Base-by-base conservation (phyloP, 1,140 invertebrate species). In the Cydia strobilella region DNA sequence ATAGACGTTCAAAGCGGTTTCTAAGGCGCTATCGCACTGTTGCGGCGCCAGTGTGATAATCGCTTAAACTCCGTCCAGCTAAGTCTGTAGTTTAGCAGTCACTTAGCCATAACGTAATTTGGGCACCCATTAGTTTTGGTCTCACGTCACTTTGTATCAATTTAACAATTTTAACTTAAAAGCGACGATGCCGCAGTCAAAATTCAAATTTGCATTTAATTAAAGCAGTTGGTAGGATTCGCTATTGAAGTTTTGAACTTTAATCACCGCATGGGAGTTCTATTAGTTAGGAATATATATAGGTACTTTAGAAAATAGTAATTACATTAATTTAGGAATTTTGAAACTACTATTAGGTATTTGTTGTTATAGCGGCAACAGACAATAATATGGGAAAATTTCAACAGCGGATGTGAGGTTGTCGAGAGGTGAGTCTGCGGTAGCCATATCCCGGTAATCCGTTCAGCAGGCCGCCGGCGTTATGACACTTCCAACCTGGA, bases 121-220 rank as follows among this genome's bases (percentile, higher is more conserved):
- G 23, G 27, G 12, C 13, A 66, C 12, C 63, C 63, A 66, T 66
- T 66, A 66, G 63, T 66, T 66, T 35, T 15, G 63, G 12, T 27
- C 27, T n/a, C 27, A 35, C 63, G 27, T 66, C 63, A 35, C 63
- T 66, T 35, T 25, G 25, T 66, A 66, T 31, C 63, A 13, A 27
- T 35, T 66, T 66, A 66, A 66, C 63, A 35, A 66, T 66, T 31
- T n/a, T 31, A 31, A 31, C 25, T 31, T 66, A 31, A 31, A 31
- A 66, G 63, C 63, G 63, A 12, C 0, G 12, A 23, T 25, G 62
- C 25, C n/a, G 54, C 54, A 13, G 25, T 13, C 63, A 35, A 66
- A 66, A 31, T 66, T 66, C 27, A 18, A 66, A 66, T 13, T 27
- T 27, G 6, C 15, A 35, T 31, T 63, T 25, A 23, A 63, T 23